Evolutionary conservation across 2,797 vertebrate species (phyloP), one percentile per base, ranked within the genome.

Genomic region (Fringilla coelebs): DNA sequence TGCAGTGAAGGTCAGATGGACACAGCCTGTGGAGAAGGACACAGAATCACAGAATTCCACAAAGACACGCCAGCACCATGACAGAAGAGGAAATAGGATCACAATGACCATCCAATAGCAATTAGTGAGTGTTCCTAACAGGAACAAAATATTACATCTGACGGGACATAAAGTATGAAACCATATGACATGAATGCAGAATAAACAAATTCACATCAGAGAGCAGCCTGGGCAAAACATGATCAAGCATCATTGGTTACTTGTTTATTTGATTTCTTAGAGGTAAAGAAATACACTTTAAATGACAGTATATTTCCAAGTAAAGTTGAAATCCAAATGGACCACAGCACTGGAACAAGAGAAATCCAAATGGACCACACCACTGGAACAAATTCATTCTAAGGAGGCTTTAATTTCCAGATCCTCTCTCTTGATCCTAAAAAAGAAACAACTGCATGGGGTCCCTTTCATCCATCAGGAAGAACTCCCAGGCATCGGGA

Each of bases 51-150:
- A 34, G 34, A 73, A 73, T 55, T 46, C 58, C 40, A 54, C 15
- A 54, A n/a, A 28, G 18, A 22, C 14, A 38, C 1, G 0, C n/a
- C 0, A 0, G 17, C 34, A 73, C 16, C 13, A 11, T 16, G 31
- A 48, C 49, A 25, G 10, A 63, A 18, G 29, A 55, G 29, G 58
- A 73, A 73, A 63, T 10, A n/a, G 16, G n/a, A 24, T 24, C 34
- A 29, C 24, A 40, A 3, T 17, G 7, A 34, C 31, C 19, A n/a
- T 55, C 25, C 12, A 25, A 8, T 2, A 34, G 13, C 52, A 83
- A 40, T 55, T 40, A 48, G 4, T 19, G 48, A 2, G 25, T 65
- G 20, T 31, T 34, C 34, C 25, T 17, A 29, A 41, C 3, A 57
- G 25, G 49, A n/a, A 17, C 4, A 13, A n/a, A 63, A 29, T 25